A percentile compares a stretch with the other conserved stretches of the same genome.
Conservation (phyloP, 2,888 invertebrate species). For the Lymantria dispar region DNA sequence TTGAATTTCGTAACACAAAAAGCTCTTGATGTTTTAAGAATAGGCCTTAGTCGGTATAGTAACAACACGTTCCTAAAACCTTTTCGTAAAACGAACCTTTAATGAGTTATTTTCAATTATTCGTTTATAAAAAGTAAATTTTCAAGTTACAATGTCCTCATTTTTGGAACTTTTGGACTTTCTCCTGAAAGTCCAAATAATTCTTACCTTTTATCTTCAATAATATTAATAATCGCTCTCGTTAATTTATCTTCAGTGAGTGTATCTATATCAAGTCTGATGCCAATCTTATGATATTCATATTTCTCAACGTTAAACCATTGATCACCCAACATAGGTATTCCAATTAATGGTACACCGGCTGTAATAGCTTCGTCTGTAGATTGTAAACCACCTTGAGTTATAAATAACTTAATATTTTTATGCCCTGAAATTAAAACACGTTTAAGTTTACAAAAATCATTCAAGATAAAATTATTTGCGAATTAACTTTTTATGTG, state of each 20-base stretch:
- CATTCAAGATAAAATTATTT: no score
- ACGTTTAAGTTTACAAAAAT: not conserved
- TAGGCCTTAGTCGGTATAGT: no score
- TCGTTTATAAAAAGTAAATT: no score
- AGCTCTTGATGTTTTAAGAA: no score
- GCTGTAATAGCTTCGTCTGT: slow-evolving; percentile 62
- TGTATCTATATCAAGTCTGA: slow-evolving; percentile 42
- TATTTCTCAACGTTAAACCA: slow-evolving; percentile 52
- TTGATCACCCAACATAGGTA: slow-evolving; percentile 65
- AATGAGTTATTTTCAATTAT: no score
- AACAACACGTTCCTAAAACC: no score
- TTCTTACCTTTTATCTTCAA: slow-evolving; percentile 26
- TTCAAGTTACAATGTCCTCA: no score
- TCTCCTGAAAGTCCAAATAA: not conserved
- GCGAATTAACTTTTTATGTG: no score
- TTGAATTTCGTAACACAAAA: no score
- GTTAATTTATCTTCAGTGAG: slow-evolving; percentile 36
- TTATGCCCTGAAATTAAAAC: slow-evolving; percentile 44
- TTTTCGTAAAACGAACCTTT: no score
- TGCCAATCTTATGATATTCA: slow-evolving; percentile 44
- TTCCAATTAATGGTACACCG: slow-evolving; percentile 58
- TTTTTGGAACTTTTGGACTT: no score
- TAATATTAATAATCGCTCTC: slow-evolving; percentile 28
- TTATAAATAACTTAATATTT: slow-evolving; percentile 70
- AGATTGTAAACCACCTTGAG: slow-evolving; percentile 70